Evolutionary conservation across 2,888 invertebrate species (phyloP).

Genomic region (Eretmocerus hayati): DNA sequence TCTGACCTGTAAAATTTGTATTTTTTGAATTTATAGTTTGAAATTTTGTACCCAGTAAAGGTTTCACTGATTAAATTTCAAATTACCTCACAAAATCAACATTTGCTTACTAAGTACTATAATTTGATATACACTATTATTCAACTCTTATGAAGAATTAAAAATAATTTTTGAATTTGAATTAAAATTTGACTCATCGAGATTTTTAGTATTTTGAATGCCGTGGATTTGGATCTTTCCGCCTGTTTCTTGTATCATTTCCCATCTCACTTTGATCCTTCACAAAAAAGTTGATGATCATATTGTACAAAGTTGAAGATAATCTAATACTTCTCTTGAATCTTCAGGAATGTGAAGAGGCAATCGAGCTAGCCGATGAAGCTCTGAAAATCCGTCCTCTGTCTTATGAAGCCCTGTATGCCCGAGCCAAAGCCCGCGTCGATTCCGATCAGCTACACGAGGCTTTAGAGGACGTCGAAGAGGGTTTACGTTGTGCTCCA

Average conservation of each 20-base stretch:
- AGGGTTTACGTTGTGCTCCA: slow-evolving; percentile 66
- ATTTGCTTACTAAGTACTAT: no score
- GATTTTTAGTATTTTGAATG: no score
- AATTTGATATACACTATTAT: no score
- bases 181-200: neutral
- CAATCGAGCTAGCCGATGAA: slow-evolving; percentile 80
- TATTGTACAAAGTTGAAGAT: no score
- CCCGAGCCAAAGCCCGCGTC: slow-evolving; percentile 78
- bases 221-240: no score
- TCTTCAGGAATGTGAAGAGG: slow-evolving; percentile 71
- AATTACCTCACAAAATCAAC: no score
- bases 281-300: no score
- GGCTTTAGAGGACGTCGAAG: slow-evolving; percentile 74
- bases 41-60: no score
- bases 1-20: neutral
- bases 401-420: slow-evolving; percentile 90
- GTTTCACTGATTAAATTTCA: no score
- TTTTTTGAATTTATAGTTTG: neutral
- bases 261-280: no score
- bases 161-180: neutral
- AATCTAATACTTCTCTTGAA: neutral
- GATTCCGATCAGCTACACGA: slow-evolving; percentile 66
- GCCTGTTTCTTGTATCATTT: no score
- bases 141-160: neutral
- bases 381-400: slow-evolving; percentile 77